A percentile compares a stretch with the other conserved stretches of the same genome.
Evolutionary conservation across 2,888 invertebrate species (phyloP).

Genomic region (Drosophila paranaensis): DNA sequence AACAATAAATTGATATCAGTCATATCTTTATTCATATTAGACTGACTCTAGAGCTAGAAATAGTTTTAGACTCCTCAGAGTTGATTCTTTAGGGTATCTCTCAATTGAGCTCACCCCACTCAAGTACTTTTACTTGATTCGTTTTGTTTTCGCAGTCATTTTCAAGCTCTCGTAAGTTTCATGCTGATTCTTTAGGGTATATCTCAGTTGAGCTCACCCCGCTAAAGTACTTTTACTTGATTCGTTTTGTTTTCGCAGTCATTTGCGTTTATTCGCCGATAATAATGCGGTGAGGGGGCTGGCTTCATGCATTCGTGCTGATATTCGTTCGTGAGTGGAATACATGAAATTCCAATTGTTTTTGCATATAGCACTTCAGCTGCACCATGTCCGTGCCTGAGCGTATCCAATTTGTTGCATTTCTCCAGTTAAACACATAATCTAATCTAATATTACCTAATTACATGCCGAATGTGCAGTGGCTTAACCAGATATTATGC

Average conservation of each 20-base stretch:
- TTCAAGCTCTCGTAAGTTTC: too few relatives aligned
- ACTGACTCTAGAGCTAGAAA: too few relatives aligned
- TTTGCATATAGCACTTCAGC: background rate
- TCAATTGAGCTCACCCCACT: background rate
- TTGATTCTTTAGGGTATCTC: background rate
- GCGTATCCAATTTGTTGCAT: background rate
- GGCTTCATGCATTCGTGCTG: slow-evolving; percentile 17
- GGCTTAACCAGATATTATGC: background rate
- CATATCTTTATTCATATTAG: background rate
- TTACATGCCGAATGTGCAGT: background rate
- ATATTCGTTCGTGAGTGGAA: slow-evolving; percentile 13
- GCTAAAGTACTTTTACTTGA: slow-evolving; percentile 1
- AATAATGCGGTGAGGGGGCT: background rate
- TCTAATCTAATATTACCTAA: slow-evolving; percentile 2
- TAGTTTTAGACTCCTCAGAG: background rate
- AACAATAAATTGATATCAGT: background rate
- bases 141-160: slow-evolving; percentile 5
- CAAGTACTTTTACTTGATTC: slow-evolving; percentile 4
- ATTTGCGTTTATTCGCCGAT: slow-evolving; percentile 9
- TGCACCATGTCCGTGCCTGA: background rate
- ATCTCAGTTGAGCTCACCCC: background rate
- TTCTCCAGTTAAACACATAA: slow-evolving; percentile 5
- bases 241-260: slow-evolving; percentile 8
- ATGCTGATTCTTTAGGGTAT: background rate
- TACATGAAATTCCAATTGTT: slow-evolving; percentile 8